Percentiles rank a stretch among this genome's conserved stretches.
Evolutionary conservation across 2,113 vertebrate species (phyloP).

Genomic region (Poicephalus meyeri): DNA sequence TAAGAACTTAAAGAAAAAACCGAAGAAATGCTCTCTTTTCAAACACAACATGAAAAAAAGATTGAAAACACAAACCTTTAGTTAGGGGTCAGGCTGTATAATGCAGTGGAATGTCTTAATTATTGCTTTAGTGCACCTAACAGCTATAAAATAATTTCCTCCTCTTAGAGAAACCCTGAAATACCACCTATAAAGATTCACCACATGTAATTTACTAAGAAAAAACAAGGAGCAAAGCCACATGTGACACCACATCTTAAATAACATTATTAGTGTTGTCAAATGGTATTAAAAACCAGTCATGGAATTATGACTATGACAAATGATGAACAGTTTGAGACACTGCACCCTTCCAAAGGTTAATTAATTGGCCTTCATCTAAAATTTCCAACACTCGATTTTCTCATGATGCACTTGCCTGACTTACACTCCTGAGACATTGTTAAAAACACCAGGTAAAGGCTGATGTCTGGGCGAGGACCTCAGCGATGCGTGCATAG

Average conservation of each 20-base stretch:
- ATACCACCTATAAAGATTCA: background rate
- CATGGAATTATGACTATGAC: background rate
- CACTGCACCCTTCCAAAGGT: background rate
- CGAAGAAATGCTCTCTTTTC: background rate
- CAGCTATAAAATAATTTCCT: background rate
- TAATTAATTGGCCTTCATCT: background rate
- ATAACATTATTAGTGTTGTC: background rate
- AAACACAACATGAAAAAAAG: background rate
- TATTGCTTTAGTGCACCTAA: background rate
- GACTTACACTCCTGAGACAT: constrained; percentile 66
- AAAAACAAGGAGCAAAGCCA: background rate
- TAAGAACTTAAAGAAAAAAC: background rate
- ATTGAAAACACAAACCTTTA: background rate
- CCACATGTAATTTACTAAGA: background rate
- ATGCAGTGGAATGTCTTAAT: background rate
- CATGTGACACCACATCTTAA: fast-evolving
- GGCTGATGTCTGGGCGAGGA: constrained; percentile 75
- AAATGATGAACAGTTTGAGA: background rate
- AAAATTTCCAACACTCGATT: background rate
- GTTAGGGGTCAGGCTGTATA: background rate
- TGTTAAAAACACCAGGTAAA: constrained; percentile 81
- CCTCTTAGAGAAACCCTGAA: background rate
- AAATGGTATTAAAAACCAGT: background rate
- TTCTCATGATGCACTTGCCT: constrained; percentile 45
- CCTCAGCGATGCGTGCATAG: constrained; percentile 74